phyloP scores from a whole-genome alignment of 2,797 vertebrate genomes.

The Neosilurus hyrtlii region DNA sequence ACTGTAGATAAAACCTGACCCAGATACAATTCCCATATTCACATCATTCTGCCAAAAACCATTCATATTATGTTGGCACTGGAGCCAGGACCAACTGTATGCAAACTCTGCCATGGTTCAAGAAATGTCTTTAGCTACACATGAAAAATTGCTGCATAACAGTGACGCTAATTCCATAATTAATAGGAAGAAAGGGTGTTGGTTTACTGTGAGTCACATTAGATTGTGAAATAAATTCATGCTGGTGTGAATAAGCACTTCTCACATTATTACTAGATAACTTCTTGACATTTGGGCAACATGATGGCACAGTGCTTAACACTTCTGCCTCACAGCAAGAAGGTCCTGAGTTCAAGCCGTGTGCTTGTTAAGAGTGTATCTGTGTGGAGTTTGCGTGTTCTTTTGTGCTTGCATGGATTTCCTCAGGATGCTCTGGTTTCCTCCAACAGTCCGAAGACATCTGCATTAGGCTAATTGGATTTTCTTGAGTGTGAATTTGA shows the following conservation, averaged over 20 bases:
- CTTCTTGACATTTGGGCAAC: neutral
- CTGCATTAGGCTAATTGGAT: too few relatives aligned
- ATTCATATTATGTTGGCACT: neutral
- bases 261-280: neutral
- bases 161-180: neutral
- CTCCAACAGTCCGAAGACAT: too few relatives aligned
- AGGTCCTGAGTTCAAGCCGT: too few relatives aligned
- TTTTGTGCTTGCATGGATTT: too few relatives aligned
- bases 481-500: too few relatives aligned
- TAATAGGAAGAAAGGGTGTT: neutral
- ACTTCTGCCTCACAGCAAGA: too few relatives aligned
- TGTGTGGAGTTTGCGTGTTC: too few relatives aligned
- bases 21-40: neutral
- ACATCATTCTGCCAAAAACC: neutral
- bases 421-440: too few relatives aligned
- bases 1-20: neutral
- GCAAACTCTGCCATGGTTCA: neutral
- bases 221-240: neutral
- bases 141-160: neutral
- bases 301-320: too few relatives aligned
- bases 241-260: neutral
- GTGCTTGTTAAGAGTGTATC: too few relatives aligned
- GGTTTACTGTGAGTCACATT: neutral
- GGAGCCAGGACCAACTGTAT: too few relatives aligned
- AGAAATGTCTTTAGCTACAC: neutral